Evolutionary conservation across 2,888 invertebrate species (phyloP).

Genomic region (Carterocephalus palaemon): DNA sequence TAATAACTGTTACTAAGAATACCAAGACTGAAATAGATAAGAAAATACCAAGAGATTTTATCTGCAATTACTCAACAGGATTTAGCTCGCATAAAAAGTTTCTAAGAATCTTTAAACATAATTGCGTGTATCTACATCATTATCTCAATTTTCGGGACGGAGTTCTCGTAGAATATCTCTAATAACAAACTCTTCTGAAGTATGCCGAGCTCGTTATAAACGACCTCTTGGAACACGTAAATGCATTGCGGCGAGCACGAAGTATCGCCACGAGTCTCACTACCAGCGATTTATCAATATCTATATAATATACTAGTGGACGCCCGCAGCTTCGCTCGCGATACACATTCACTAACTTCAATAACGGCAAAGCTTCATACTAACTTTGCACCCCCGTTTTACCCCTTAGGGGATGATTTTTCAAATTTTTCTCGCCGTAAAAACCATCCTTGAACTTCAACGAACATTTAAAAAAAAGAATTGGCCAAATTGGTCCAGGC

Average conservation of each 20-base stretch:
- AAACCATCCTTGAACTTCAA: too few species aligned
- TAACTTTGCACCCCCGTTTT: too few species aligned
- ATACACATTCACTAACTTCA: too few species aligned
- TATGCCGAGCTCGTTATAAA: conserved; percentile 23
- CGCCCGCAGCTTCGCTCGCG: too few species aligned
- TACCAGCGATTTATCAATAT: not conserved
- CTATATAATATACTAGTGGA: too few species aligned
- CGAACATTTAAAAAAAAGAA: too few species aligned
- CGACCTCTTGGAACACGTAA: conserved; percentile 24
- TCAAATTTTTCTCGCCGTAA: too few species aligned
- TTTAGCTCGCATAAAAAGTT: not conserved
- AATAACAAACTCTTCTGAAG: conserved; percentile 23
- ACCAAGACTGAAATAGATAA: conserved; percentile 2
- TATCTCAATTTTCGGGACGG: conserved; percentile 21
- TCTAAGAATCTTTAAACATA: conserved; percentile 1
- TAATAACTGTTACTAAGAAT: too few species aligned
- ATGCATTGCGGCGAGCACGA: conserved; percentile 16
- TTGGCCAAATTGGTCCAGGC: too few species aligned
- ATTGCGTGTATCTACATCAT: conserved; percentile 18
- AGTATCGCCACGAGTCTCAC: conserved; percentile 1
- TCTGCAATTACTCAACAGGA: not conserved
- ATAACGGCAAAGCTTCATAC: too few species aligned
- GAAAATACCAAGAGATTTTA: not conserved
- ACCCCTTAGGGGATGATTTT: too few species aligned
- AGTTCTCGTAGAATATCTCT: conserved; percentile 17